phyloP scores from a whole-genome alignment of 2,113 vertebrate genomes.

The Stegastes partitus region DNA sequence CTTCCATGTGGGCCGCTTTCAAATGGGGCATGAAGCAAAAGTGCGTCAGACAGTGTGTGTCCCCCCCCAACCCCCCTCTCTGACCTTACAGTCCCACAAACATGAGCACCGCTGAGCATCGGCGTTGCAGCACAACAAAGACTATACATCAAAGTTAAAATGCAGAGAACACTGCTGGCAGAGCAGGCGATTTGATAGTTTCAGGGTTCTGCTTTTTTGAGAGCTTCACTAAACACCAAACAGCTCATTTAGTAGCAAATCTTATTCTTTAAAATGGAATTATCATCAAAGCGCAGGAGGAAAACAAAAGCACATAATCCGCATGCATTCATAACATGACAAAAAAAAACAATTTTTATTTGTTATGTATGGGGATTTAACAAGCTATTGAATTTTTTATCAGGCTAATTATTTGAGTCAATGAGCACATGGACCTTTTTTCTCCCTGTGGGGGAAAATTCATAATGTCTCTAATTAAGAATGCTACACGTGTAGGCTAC shows the following conservation, averaged over 20 bases:
- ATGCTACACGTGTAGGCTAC: constrained; percentile 17
- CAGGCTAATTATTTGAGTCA: constrained; percentile 33
- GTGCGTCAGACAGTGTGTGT: background rate
- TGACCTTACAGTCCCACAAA: background rate
- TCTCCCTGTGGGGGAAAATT: constrained; percentile 4
- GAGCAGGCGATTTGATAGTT: background rate
- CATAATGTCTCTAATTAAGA: constrained; percentile 42
- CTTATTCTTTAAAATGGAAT: constrained; percentile 8
- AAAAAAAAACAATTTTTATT: constrained; percentile 11
- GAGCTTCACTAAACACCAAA: background rate
- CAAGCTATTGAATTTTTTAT: constrained; percentile 27
- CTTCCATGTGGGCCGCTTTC: constrained; percentile 26
- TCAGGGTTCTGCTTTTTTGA: background rate
- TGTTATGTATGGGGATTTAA: background rate
- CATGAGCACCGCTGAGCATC: background rate
- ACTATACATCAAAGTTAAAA: background rate
- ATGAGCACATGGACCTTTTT: background rate
- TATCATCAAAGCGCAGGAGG: background rate
- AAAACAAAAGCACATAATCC: constrained; percentile 36
- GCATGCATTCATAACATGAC: background rate
- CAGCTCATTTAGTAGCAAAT: background rate
- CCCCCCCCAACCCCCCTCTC: too few relatives aligned
- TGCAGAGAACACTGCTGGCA: background rate
- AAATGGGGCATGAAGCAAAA: constrained; percentile 31
- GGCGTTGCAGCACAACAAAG: background rate